These are phyloP conservation scores for Saimiri boliviensis DNA, from an alignment of 2,113 vertebrate genomes.

Conservation along the genomic window DNA sequence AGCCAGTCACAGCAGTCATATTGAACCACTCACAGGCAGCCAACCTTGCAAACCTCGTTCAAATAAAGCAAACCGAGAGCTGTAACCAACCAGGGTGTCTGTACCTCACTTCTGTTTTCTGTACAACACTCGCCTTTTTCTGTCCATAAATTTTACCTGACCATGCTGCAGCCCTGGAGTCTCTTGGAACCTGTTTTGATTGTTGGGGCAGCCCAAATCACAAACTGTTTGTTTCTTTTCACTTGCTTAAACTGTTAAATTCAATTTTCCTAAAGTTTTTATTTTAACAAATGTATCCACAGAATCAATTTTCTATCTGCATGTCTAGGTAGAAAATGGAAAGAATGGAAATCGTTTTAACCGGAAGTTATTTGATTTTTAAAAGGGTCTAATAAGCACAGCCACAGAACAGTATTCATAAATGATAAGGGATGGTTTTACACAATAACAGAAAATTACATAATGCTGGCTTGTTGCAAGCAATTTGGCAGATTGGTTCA, in stretches of 20 bases:
- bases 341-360: constrained; percentile 28
- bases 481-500: constrained; percentile 40
- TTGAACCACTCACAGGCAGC: not conserved
- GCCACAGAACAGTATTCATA: not conserved
- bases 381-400: not conserved
- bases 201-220: not conserved
- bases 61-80: not conserved
- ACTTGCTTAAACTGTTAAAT: not conserved
- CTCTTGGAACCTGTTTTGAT: not conserved
- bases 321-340: constrained; percentile 31
- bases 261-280: not conserved
- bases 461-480: constrained; percentile 11
- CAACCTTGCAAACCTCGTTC: not conserved
- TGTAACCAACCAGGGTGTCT: not conserved
- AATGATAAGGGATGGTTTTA: not conserved
- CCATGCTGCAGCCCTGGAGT: not conserved
- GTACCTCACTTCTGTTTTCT: not conserved
- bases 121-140: not conserved
- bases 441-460: constrained; percentile 29
- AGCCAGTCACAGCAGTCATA: not conserved
- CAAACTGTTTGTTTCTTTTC: not conserved
- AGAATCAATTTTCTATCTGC: constrained; percentile 19
- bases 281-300: not conserved
- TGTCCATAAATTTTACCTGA: not conserved
- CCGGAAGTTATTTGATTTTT: not conserved